Evolutionary conservation across 2,113 vertebrate genomes (phyloP).

Genomic region (Hiodon alosoides): DNA sequence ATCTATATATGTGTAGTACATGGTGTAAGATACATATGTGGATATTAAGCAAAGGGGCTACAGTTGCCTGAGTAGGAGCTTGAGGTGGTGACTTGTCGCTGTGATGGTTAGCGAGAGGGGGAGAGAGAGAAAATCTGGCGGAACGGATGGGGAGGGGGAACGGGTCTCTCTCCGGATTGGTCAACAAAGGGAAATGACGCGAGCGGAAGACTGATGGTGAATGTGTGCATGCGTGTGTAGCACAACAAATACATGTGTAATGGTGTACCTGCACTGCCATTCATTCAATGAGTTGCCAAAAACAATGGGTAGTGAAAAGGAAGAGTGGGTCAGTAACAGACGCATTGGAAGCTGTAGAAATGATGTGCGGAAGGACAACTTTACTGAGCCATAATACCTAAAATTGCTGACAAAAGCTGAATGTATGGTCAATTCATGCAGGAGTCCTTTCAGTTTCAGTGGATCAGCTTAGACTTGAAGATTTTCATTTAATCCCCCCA

Average conservation of each 20-base stretch:
- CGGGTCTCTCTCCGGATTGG: constrained; percentile 42
- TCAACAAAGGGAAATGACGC: constrained; percentile 47
- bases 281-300: constrained; percentile 40
- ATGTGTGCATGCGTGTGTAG: constrained; percentile 40
- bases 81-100: constrained; percentile 26
- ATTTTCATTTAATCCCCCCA: neutral
- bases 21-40: constrained; percentile 42
- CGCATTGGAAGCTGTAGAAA: constrained; percentile 18
- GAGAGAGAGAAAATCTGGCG: no score
- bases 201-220: constrained; percentile 29
- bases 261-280: constrained; percentile 64
- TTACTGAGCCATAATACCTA: constrained; percentile 64
- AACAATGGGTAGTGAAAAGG: constrained; percentile 23
- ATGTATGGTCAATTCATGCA: constrained; percentile 33
- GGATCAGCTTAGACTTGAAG: constrained; percentile 18
- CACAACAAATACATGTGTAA: constrained; percentile 60
- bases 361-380: constrained; percentile 24
- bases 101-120: constrained; percentile 25
- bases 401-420: constrained; percentile 35
- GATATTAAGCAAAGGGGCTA: constrained; percentile 57
- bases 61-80: constrained; percentile 52
- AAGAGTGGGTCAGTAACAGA: constrained; percentile 5
- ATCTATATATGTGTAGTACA: constrained; percentile 52
- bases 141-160: constrained; percentile 28
- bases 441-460: constrained; percentile 2